Conservation (phyloP, 2,888 invertebrate genomes). For the Xanthorhoe designata region DNA sequence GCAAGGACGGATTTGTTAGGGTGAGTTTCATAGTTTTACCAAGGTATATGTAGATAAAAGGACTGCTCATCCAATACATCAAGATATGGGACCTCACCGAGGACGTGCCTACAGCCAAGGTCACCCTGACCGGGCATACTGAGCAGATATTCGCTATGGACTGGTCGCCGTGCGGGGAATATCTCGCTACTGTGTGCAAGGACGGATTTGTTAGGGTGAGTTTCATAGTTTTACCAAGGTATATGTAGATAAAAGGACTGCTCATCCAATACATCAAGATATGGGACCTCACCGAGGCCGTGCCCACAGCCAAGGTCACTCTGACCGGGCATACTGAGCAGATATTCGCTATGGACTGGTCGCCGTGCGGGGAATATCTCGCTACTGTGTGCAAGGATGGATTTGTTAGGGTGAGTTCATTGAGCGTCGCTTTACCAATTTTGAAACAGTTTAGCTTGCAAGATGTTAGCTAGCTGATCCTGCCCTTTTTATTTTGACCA, state of each 20-base stretch:
- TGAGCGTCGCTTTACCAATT: too few relatives aligned
- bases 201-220: constrained; percentile 91
- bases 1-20: constrained; percentile 93
- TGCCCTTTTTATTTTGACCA: too few relatives aligned
- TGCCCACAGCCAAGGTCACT: constrained; percentile 76
- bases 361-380: constrained; percentile 93
- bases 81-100: constrained; percentile 93
- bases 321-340: constrained; percentile 93
- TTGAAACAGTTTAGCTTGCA: too few relatives aligned
- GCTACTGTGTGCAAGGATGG: constrained; percentile 97
- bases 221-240: too few relatives aligned
- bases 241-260: too few relatives aligned
- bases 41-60: too few relatives aligned
- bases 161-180: constrained; percentile 96
- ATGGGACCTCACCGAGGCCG: constrained; percentile 89
- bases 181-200: constrained; percentile 94
- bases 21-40: constrained; percentile 55
- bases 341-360: constrained; percentile 97
- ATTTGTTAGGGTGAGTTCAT: constrained; percentile 86
- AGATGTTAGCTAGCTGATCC: too few relatives aligned
- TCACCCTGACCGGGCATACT: constrained; percentile 89
- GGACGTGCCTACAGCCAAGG: constrained; percentile 63
- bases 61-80: too few relatives aligned
- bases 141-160: constrained; percentile 96
- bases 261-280: too few relatives aligned